Base-by-base conservation (phyloP, 2,113 vertebrate species). In the Arvicanthis niloticus region DNA sequence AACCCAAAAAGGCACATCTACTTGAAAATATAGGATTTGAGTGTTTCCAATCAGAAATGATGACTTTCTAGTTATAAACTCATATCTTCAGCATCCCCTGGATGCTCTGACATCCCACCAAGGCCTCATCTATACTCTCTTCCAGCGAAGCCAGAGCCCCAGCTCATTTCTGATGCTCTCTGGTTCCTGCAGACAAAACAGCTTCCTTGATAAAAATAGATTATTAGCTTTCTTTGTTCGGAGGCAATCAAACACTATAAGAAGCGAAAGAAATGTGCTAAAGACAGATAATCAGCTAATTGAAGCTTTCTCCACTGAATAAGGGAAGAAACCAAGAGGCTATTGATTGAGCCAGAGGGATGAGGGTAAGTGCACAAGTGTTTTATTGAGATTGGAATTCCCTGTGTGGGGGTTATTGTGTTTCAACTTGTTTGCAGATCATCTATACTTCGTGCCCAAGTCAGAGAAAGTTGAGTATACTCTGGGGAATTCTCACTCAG, bases 211-310 rank as follows among this genome's bases (percentile, higher is more conserved):
- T 92, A 96, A 91, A 96, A 96, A 96, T 84, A 97, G 97, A 96
- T 97, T 78, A 93, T 91, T 96, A 95, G 89, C 77, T 96, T 92
- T 93, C 97, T 97, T 97, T 97, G 96, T 97, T 95, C 94, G 91
- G 91, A 98, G 56, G 73, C 68, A 96, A 97, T 96, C 95, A 96
- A 93, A 98, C 68, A 75, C 92, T 87, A 3, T 51, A 51, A 76
- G 92, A 92, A 96, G 91, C 34, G 11, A 89, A 82, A 97, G 92
- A 92, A 96, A 94, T 91, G 94, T 97, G 94, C 82, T 91, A 89
- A 97, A 80, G 92, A 94, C 96, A 96, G 96, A 97, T 95, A 97
- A 97, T 98, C 96, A 94, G 92, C 91, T 97, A 97, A 96, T 67
- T 97, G 96, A 97, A 96, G 77, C n/a, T 93, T 84, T 91, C 73